phyloP scores from a whole-genome alignment of 2,113 vertebrate species.

The Hydropotes inermis region DNA sequence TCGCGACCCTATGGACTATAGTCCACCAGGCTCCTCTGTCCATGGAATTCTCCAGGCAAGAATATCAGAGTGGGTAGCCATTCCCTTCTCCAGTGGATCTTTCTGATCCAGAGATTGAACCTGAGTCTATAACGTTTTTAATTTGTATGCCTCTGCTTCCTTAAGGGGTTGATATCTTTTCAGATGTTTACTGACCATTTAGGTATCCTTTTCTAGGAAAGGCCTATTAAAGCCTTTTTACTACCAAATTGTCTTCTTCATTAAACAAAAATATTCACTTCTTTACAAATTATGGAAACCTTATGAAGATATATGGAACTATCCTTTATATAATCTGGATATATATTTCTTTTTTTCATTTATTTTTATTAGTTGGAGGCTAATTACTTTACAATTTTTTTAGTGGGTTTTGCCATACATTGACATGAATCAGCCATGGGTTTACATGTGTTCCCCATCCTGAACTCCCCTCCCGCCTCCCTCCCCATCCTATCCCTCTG shows the following conservation, averaged over 20 bases:
- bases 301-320: background rate
- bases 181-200: background rate
- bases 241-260: background rate
- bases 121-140: background rate
- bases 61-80: background rate
- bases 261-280: background rate
- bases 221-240: background rate
- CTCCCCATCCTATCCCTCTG: too few relatives aligned
- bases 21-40: background rate
- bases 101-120: background rate
- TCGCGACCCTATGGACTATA: background rate
- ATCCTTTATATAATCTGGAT: background rate
- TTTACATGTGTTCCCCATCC: too few relatives aligned
- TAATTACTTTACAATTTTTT: too few relatives aligned
- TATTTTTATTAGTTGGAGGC: too few relatives aligned
- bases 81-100: background rate
- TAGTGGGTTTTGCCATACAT: too few relatives aligned
- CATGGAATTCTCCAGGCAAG: background rate
- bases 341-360: background rate
- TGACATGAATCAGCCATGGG: too few relatives aligned
- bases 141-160: background rate
- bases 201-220: background rate
- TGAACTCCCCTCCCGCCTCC: too few relatives aligned
- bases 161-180: background rate
- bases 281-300: background rate